phyloP scores from a whole-genome alignment of 2,797 vertebrate genomes.

The Chelonia mydas region DNA sequence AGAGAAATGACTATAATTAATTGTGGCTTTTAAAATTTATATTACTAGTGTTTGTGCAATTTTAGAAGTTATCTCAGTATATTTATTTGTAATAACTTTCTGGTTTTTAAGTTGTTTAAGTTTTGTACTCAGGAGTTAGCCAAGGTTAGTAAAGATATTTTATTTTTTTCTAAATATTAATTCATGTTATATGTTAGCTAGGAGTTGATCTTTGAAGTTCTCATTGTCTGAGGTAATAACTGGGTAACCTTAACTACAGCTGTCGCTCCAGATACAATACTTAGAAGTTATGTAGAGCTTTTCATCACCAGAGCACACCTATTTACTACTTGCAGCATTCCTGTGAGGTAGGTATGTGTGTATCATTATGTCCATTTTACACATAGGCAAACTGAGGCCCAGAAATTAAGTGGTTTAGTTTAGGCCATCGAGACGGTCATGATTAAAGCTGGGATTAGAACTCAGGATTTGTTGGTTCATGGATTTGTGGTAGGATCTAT shows the following conservation, averaged over 20 bases:
- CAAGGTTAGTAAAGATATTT: background rate
- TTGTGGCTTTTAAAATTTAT: background rate
- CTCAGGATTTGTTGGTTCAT: background rate
- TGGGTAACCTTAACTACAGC: slow-evolving; percentile 28
- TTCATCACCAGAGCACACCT: background rate
- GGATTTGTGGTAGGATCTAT: background rate
- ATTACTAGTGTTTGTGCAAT: background rate
- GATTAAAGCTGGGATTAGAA: background rate
- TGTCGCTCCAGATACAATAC: background rate
- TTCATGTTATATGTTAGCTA: background rate
- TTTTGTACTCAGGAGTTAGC: background rate
- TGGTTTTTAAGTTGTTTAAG: background rate
- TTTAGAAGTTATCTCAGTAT: background rate
- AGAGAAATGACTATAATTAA: background rate
- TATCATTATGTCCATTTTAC: background rate
- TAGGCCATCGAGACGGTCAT: background rate
- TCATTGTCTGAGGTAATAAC: background rate
- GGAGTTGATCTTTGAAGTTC: slow-evolving; percentile 30
- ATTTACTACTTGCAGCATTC: slow-evolving; percentile 7
- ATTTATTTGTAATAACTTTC: slow-evolving; percentile 16
- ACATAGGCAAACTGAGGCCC: background rate
- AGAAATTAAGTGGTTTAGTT: background rate
- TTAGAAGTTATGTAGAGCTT: background rate
- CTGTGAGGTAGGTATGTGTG: accelerated
- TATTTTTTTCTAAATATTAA: background rate